phyloP scores from a whole-genome alignment of 2,797 vertebrate genomes.

The Strix occidentalis region DNA sequence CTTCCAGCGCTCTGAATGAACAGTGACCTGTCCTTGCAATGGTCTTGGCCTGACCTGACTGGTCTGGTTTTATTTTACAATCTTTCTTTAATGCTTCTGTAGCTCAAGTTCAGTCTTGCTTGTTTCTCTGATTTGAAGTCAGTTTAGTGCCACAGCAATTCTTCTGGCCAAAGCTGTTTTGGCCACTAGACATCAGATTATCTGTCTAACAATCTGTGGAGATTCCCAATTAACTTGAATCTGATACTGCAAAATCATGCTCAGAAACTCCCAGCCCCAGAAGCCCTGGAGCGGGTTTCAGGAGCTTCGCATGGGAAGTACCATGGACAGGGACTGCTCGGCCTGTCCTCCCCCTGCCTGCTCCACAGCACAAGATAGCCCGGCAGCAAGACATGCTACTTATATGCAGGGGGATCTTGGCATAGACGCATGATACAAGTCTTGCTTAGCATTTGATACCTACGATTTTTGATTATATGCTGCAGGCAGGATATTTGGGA shows the following conservation, averaged over 20 bases:
- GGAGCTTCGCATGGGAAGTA: accelerated
- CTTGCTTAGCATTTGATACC: neutral
- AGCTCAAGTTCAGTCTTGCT: neutral
- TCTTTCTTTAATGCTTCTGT: neutral
- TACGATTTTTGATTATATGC: neutral
- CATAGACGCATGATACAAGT: no score
- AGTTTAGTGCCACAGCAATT: neutral
- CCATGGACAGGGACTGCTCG: slow-evolving; percentile 42
- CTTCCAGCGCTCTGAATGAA: neutral
- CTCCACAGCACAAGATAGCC: neutral
- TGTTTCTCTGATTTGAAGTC: neutral
- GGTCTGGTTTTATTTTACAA: neutral
- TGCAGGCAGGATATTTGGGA: neutral
- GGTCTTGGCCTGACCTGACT: neutral
- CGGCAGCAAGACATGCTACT: neutral
- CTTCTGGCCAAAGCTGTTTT: neutral
- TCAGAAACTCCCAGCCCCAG: neutral
- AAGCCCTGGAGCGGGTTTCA: neutral
- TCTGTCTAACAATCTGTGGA: neutral
- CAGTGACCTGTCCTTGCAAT: neutral
- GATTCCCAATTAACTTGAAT: neutral
- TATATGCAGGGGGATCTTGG: neutral
- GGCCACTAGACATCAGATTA: neutral
- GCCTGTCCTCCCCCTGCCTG: neutral
- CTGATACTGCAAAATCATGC: neutral